phyloP scores from a whole-genome alignment of 92 coral and sea anemone species.

The Plumapathes pennacea region DNA sequence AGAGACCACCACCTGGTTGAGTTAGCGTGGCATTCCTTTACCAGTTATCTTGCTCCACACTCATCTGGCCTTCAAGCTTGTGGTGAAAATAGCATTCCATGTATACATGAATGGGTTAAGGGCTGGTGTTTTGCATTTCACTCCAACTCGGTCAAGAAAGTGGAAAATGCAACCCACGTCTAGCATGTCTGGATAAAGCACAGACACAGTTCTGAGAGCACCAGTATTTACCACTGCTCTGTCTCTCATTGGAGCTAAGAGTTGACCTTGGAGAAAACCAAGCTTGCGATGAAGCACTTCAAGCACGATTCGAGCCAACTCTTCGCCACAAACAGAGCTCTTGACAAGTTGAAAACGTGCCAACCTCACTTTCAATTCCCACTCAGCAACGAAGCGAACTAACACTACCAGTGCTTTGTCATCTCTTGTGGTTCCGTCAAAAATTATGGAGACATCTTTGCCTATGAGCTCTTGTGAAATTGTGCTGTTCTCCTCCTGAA shows the following conservation, averaged over 20 bases:
- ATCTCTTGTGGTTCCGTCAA: constrained; percentile 47
- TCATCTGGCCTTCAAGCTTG: constrained; percentile 39
- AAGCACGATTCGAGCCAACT: constrained; percentile 26
- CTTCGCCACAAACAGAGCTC: constrained; percentile 38
- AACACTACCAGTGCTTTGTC: constrained; percentile 43
- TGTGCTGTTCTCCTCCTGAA: constrained; percentile 26
- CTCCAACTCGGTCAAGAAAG: constrained; percentile 23
- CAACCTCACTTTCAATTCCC: constrained; percentile 18
- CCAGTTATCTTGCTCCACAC: constrained; percentile 14
- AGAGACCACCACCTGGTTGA: constrained; percentile 38
- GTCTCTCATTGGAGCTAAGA: constrained; percentile 43
- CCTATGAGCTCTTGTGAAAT: constrained; percentile 34
- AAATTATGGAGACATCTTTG: constrained; percentile 29
- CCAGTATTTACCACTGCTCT: constrained; percentile 36
- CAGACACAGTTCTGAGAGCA: constrained; percentile 27
- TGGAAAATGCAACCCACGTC: constrained; percentile 29
- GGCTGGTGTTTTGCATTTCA: constrained; percentile 14
- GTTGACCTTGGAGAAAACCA: constrained; percentile 18
- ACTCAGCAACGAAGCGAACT: constrained; percentile 28
- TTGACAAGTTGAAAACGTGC: constrained; percentile 35
- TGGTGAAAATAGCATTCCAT: constrained; percentile 30
- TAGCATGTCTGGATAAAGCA: constrained; percentile 31
- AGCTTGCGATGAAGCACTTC: constrained; percentile 40
- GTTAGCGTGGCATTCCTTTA: constrained; percentile 27
- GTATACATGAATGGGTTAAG: constrained; percentile 20